A percentile compares a stretch with the other conserved stretches of the same genome.
Evolutionary conservation across 2,113 vertebrate genomes (phyloP).

Genomic region (Junco hyemalis): DNA sequence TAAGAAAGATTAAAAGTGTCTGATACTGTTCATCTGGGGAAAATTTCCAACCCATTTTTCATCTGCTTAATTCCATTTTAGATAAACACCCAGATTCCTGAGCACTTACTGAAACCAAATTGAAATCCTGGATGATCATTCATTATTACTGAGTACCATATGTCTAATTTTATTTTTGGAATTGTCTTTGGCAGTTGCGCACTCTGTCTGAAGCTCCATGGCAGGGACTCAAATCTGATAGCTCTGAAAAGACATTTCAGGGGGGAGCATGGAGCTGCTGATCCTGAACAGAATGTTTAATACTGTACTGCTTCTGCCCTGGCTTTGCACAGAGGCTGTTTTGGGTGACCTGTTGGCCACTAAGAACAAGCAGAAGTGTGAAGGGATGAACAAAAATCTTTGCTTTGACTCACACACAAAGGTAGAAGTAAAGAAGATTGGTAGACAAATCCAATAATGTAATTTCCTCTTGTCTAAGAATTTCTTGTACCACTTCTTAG

Average conservation of each 20-base stretch:
- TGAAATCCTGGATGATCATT: slow-evolving; percentile 37
- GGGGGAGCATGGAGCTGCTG: neutral
- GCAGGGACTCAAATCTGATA: neutral
- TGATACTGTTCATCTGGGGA: neutral
- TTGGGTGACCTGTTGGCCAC: neutral
- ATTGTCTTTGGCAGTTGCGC: slow-evolving; percentile 27
- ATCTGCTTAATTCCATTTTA: neutral
- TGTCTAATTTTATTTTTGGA: slow-evolving; percentile 53
- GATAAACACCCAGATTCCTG: slow-evolving; percentile 7
- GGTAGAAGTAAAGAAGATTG: neutral
- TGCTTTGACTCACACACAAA: neutral
- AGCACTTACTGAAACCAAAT: neutral
- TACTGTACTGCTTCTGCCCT: neutral
- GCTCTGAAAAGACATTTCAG: neutral
- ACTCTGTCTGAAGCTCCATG: neutral
- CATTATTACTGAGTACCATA: slow-evolving; percentile 36
- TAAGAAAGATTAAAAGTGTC: neutral
- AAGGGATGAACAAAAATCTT: neutral
- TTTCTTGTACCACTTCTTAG: neutral
- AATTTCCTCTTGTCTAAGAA: neutral
- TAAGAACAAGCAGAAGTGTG: neutral
- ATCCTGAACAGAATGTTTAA: neutral
- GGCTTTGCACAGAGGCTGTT: neutral
- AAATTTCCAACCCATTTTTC: neutral
- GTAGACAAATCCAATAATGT: neutral